Evolutionary conservation across 2,113 vertebrate genomes (phyloP), one percentile per base, ranked within the genome.

Genomic region (Mormyrus lacerda): DNA sequence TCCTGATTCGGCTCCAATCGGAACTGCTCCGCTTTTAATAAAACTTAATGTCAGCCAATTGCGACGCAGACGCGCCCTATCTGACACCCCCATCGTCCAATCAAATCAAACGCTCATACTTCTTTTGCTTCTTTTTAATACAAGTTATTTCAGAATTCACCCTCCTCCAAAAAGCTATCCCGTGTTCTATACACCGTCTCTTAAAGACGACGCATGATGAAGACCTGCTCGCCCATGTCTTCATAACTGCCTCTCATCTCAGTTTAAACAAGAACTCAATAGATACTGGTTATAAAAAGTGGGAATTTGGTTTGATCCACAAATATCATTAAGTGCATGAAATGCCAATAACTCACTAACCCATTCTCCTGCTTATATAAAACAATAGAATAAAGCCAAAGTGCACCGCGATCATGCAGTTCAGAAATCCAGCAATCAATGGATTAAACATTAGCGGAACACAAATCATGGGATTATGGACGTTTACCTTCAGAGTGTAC

Each of bases 1-100:
- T 89, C 90, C 89, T 89, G 90, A 89, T 89, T 88, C 85, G 53
- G 85, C 88, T 91, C 90, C 90, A 91, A 90, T 89, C 88, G 84
- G 84, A 87, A 85, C 84, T 79, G 39, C 39, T 90, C 84, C 61
- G 69, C 45, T 87, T 90, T 83, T 58, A 82, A 87, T 90, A 90
- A 87, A 89, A 89, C 90, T 82, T 87, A 85, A 73, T 79, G 35
- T 55, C 13, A 55, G 44, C 90, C 90, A 89, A 90, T 90, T 39
- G 84, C 58, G 31, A 87, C 39, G 42, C 88, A 61, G 88, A 24
- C 8, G 35, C 76, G 35, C 50, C 7, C 48, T 50, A 24, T 82
- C 61, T 89, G 90, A 90, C 83, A 87, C 61, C 83, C n/a, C 13
- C 21, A 21, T 58, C 61, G 58, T 45, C 90, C 90, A 90, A 90